Conservation (phyloP, 2,113 vertebrate genomes). For the Scortum barcoo region DNA sequence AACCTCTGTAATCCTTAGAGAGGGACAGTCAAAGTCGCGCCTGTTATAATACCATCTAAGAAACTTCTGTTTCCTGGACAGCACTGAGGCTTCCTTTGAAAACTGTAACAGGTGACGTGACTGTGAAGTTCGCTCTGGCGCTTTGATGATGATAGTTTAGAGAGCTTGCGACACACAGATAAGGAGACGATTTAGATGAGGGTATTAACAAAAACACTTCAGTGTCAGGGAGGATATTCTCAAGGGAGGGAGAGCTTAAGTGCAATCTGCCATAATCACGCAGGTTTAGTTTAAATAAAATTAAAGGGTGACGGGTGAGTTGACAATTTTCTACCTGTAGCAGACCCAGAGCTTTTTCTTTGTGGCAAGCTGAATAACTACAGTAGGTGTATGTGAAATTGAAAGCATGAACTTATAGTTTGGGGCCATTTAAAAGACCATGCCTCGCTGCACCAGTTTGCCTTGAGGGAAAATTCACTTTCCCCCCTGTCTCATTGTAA, state of each 20-base stretch:
- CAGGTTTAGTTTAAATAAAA: slow-evolving; percentile 5
- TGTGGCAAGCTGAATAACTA: not conserved
- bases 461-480: not conserved
- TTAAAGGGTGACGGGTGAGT: slow-evolving; percentile 5
- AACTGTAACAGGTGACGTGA: slow-evolving; percentile 23
- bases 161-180: slow-evolving; percentile 40
- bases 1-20: not conserved
- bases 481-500: not conserved
- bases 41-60: not conserved
- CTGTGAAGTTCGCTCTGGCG: not conserved
- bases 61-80: not conserved
- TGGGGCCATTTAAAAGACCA: not conserved
- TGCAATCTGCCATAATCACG: slow-evolving; percentile 32
- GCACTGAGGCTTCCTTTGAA: slow-evolving; percentile 10
- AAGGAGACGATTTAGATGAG: slow-evolving; percentile 47
- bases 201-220: slow-evolving; percentile 44
- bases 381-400: not conserved
- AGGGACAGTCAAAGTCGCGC: slow-evolving; percentile 22
- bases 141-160: slow-evolving; percentile 59
- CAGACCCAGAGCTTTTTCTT: not conserved
- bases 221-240: slow-evolving; percentile 43
- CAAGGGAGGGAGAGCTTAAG: slow-evolving; percentile 35
- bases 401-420: slow-evolving; percentile 5
- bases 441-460: not conserved
- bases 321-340: slow-evolving; percentile 37